Evolutionary conservation across 2,797 vertebrate genomes (phyloP), one percentile per base, ranked within the genome.

Genomic region (Anisognathus igniventris): DNA sequence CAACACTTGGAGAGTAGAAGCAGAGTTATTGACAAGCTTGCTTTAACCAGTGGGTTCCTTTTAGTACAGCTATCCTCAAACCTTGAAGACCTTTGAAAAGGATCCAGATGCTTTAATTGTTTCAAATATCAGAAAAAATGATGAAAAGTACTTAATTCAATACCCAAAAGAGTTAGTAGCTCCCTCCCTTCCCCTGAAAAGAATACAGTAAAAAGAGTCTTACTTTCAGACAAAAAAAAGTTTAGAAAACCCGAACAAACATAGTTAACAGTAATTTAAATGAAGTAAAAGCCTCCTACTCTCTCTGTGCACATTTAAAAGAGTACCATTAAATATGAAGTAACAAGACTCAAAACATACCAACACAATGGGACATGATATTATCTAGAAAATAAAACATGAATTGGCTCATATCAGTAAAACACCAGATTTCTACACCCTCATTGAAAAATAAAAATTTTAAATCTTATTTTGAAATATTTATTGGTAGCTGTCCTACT

Each of bases 1-100:
- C 99, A 97, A 99, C 99, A 7, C 99, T 99, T 96, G 79, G 80
- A 96, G 74, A 80, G 71, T 37, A 78, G 40, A 95, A 89, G 47
- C 31, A 87, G 65, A 70, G 65, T 97, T 96, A 97, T 1, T 65
- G 30, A 68, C 5, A 27, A 58, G 48, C 24, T 53, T 53, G 56
- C 30, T 47, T 91, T 81, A 74, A 65, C 18, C 4, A 13, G 28
- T 1, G 2, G 2, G 25, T 25, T 92, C 30, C 4, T 64, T 83
- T 58, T 12, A 88, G 25, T 2, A 4, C 3, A 80, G 37, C 27
- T 77, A 45, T 53, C 93, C 62, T 85, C 37, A 57, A 21, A 79
- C 22, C 23, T 30, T 53, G 31, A 62, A 61, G n/a, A 47, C 50
- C 17, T 12, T 62, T 67, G 45, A 86, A 80, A 92, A 77, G 22